A percentile compares a stretch with the other conserved stretches of the same genome.
Evolutionary conservation across 2,888 invertebrate species (phyloP).

Genomic region (Rhyacophila evoluta): DNA sequence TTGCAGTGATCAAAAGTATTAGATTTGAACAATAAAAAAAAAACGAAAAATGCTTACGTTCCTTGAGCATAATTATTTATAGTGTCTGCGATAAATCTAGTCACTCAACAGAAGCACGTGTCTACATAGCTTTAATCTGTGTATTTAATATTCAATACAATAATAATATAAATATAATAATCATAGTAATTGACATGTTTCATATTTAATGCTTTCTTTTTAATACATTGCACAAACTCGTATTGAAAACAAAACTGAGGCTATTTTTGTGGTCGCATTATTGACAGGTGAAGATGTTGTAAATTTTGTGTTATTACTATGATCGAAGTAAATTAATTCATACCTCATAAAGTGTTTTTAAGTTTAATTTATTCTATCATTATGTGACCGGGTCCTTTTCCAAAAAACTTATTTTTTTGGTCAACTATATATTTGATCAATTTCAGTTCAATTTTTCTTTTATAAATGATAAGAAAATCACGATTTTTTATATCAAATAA

Average conservation of each 20-base stretch:
- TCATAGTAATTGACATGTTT: background rate
- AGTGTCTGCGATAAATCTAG: slow-evolving; percentile 60
- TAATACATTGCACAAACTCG: slow-evolving; percentile 4
- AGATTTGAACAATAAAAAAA: slow-evolving; percentile 54
- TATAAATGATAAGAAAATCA: background rate
- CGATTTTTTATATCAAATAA: background rate
- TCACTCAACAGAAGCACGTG: slow-evolving; percentile 70
- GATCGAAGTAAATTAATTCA: background rate
- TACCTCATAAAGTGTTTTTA: background rate
- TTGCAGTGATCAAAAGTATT: slow-evolving; percentile 69
- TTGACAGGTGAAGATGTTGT: background rate
- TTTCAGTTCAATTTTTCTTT: too few species aligned
- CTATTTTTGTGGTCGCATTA: background rate
- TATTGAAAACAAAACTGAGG: background rate
- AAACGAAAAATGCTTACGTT: background rate
- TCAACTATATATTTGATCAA: background rate
- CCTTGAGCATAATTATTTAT: slow-evolving; percentile 13
- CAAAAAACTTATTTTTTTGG: background rate
- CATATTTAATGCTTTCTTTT: background rate
- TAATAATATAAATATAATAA: slow-evolving; percentile 36
- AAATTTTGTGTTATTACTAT: background rate
- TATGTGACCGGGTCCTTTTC: background rate
- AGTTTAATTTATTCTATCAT: background rate
- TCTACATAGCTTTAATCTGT: slow-evolving; percentile 57
- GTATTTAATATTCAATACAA: slow-evolving; percentile 51